A percentile compares a stretch with the other conserved stretches of the same genome.
These are phyloP conservation scores for Camptogramma bilineatum DNA, from an alignment of 2,888 invertebrate genomes.

Conservation along the genomic window DNA sequence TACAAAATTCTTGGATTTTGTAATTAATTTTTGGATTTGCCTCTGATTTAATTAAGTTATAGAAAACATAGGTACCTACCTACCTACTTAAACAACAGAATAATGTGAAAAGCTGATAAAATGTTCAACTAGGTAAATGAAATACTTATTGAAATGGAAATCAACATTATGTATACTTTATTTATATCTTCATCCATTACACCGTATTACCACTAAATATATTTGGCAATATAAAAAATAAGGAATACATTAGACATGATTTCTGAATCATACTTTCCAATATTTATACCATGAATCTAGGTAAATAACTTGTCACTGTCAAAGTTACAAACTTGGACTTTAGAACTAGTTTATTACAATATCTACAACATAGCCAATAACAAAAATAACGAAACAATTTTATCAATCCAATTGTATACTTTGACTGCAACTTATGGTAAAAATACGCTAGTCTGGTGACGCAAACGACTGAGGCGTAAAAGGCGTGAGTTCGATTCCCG, in stretches of 20 bases:
- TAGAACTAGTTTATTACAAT: constrained; percentile 39
- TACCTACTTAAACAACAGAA: no score
- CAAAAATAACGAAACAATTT: constrained; percentile 29
- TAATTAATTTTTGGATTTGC: no score
- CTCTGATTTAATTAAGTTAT: no score
- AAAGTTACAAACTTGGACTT: constrained; percentile 56
- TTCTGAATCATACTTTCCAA: constrained; percentile 75
- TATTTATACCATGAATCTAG: constrained; percentile 60
- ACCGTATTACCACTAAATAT: constrained; percentile 80
- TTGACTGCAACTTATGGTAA: constrained; percentile 58
- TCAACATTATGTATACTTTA: constrained; percentile 72
- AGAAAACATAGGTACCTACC: no score
- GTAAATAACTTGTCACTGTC: constrained; percentile 59
- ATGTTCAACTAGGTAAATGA: constrained; percentile 10
- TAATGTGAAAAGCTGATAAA: no score
- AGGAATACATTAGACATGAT: constrained; percentile 80
- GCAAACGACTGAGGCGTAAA: neutral
- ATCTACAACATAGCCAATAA: constrained; percentile 44
- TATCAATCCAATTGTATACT: constrained; percentile 53
- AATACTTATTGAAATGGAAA: constrained; percentile 64
- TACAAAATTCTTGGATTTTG: no score
- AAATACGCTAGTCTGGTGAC: constrained; percentile 2
- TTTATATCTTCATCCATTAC: constrained; percentile 75
- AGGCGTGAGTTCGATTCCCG: neutral
- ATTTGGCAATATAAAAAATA: constrained; percentile 85